Evolutionary conservation across 2,113 vertebrate genomes (phyloP).

Genomic region (Natator depressus): DNA sequence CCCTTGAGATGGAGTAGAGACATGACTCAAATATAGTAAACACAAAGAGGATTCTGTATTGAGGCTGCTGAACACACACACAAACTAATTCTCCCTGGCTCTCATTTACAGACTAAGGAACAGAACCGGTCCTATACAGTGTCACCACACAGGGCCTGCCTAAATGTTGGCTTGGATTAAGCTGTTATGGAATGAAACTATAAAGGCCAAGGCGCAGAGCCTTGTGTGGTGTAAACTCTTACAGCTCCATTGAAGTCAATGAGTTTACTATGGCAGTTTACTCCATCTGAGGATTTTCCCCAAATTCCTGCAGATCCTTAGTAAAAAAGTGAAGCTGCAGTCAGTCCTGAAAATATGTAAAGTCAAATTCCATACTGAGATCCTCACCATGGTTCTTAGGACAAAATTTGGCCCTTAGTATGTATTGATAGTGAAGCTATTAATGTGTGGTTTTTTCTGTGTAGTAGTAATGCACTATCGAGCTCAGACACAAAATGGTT

Average conservation of each 20-base stretch:
- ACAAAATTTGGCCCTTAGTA: neutral
- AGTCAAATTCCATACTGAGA: neutral
- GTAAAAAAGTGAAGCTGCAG: neutral
- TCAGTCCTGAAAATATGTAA: neutral
- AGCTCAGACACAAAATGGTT: neutral
- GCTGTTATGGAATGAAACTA: neutral
- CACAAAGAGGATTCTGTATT: neutral
- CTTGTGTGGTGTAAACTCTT: neutral
- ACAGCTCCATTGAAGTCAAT: neutral
- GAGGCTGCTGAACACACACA: neutral
- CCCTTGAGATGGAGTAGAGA: neutral
- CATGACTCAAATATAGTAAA: neutral
- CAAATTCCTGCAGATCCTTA: neutral
- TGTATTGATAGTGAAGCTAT: neutral
- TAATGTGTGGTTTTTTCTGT: neutral
- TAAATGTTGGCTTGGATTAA: neutral
- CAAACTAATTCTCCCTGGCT: neutral
- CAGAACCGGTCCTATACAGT: neutral
- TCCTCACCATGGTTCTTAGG: rapidly evolving
- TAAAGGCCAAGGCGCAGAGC: neutral
- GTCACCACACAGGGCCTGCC: neutral
- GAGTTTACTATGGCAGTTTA: neutral
- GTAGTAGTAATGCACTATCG: neutral
- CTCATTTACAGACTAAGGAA: neutral
- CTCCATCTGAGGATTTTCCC: neutral